Evolutionary conservation across 2,888 invertebrate species (phyloP), one percentile per base, ranked within the genome.

Genomic region (Hedychridium roseum): DNA sequence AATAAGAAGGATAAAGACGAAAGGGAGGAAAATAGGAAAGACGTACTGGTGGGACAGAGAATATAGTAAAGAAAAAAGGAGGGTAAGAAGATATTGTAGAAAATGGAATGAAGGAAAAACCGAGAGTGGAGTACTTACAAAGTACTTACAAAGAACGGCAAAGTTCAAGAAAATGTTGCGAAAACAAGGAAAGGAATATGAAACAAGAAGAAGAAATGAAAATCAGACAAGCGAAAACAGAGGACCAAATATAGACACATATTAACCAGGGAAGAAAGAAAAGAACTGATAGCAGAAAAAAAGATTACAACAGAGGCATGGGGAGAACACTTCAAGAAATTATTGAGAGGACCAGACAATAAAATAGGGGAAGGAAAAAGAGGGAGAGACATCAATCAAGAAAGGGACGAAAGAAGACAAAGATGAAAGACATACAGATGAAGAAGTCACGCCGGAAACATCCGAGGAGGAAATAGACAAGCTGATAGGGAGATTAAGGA

Each of bases 261-360:
- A 36, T 43, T n/a, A 36, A 27, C n/a, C 34, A 18, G 15, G 11
- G 36, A 26, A 34, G 40, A 28, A 20, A 48, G 23, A 32, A 34
- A 36, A 17, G 35, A 27, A 15, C 17, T 32, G 14, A 15, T 28
- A n/a, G 7, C 12, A 34, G 15, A 32, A 27, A 18, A 39, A 32
- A 6, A 11, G 16, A 23, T 52, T 43, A 5, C 36, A 32, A 26
- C 52, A 21, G 2, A 38, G 12, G 15, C 30, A 39, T 47, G 45
- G 54, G 18, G 41, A 31, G 30, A 31, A 7, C 35, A 46, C n/a
- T 41, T 46, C n/a, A 41, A 34, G 35, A 23, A 7, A 15, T 11
- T 20, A 18, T 21, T 45, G 20, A 35, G 32, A 17, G 47, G 34
- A 20, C n/a, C 14, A 14, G 5, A 15, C 9, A 15, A 39, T 15